Percentiles rank a stretch among this genome's conserved stretches.
Evolutionary conservation across 2,888 invertebrate genomes (phyloP).

Genomic region (Apeira syringaria): DNA sequence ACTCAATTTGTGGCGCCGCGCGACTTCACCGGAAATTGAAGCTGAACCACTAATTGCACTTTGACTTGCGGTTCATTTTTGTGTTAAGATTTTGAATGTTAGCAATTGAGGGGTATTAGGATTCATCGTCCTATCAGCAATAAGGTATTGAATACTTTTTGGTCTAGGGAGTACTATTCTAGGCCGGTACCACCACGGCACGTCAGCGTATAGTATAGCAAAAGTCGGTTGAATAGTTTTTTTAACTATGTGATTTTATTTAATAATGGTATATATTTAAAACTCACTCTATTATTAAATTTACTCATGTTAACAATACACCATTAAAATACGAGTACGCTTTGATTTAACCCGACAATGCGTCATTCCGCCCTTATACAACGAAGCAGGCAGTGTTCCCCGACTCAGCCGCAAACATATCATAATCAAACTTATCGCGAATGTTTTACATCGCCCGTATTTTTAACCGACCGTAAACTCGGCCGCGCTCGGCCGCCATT

Average conservation of each 20-base stretch:
- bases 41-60: slow-evolving; percentile 13
- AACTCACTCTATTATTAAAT: too few species aligned
- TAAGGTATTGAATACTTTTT: too few species aligned
- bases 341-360: not conserved
- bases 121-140: too few species aligned
- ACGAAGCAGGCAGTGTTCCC: slow-evolving; percentile 23
- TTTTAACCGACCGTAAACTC: slow-evolving; percentile 24
- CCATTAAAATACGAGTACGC: too few species aligned
- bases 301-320: too few species aligned
- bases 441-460: slow-evolving; percentile 24
- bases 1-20: slow-evolving; percentile 10
- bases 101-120: not conserved
- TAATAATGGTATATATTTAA: too few species aligned
- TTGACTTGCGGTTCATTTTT: slow-evolving; percentile 4
- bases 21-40: slow-evolving; percentile 13
- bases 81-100: too few species aligned
- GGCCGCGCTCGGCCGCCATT: slow-evolving; percentile 4
- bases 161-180: too few species aligned
- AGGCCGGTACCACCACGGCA: too few species aligned
- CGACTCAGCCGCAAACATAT: slow-evolving; percentile 26
- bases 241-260: too few species aligned
- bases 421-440: slow-evolving; percentile 32
- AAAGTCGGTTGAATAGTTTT: too few species aligned
- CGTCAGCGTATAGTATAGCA: too few species aligned
- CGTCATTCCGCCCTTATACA: slow-evolving; percentile 14